phyloP scores from a whole-genome alignment of 2,113 vertebrate genomes.

The Heterotis niloticus region DNA sequence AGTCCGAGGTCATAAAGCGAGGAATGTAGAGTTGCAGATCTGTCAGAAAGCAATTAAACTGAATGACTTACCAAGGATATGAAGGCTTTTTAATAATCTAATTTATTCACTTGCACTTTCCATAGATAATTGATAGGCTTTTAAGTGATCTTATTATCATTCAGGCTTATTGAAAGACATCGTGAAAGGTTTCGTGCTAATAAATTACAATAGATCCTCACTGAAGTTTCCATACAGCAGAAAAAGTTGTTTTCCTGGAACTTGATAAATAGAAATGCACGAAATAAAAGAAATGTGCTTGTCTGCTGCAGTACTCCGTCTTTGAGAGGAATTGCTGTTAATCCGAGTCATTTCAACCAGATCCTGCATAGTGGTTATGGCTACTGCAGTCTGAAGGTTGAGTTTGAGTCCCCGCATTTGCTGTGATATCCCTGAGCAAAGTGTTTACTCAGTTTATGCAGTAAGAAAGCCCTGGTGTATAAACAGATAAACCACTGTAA shows the following conservation, averaged over 20 bases:
- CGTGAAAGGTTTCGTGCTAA: neutral
- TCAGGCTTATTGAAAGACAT: constrained; percentile 24
- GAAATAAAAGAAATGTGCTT: neutral
- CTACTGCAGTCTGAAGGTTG: too few relatives aligned
- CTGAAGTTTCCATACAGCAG: neutral
- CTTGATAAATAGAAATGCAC: neutral
- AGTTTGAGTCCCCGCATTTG: too few relatives aligned
- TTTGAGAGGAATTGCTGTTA: too few relatives aligned
- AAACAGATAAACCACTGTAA: too few relatives aligned
- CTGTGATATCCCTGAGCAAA: too few relatives aligned
- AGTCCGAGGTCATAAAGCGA: constrained; percentile 8
- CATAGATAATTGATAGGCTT: constrained; percentile 23
- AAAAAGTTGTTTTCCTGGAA: neutral
- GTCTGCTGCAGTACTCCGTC: neutral
- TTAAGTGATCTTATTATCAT: constrained; percentile 26
- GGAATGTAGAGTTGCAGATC: neutral
- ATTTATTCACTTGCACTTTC: constrained; percentile 12
- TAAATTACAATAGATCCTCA: neutral
- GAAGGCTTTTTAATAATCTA: constrained; percentile 26
- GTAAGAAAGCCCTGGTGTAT: too few relatives aligned
- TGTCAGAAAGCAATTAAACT: constrained; percentile 25
- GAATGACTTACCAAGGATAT: constrained; percentile 2
- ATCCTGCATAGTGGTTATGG: neutral
- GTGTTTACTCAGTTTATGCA: too few relatives aligned
- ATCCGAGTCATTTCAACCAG: neutral